Percentiles rank a stretch among this genome's conserved stretches.
Evolutionary conservation across 2,888 invertebrate genomes (phyloP).

Genomic region (Ophion ventricosus): DNA sequence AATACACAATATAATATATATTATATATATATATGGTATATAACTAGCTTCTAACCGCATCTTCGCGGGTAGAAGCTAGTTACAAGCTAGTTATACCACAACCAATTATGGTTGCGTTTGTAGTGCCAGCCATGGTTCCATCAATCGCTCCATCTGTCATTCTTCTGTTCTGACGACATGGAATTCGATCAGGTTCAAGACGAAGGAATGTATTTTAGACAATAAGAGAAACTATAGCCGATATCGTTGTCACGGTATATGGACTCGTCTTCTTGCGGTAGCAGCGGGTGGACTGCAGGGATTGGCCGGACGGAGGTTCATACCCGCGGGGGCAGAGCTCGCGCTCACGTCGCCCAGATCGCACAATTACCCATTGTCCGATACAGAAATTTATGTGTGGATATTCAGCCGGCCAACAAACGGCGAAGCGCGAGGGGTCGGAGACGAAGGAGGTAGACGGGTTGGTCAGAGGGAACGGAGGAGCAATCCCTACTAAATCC

Average conservation of each 20-base stretch:
- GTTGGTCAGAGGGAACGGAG: conserved; percentile 64
- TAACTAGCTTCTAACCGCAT: too few relatives aligned
- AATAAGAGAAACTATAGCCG: conserved; percentile 2
- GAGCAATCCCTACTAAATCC: conserved; percentile 75
- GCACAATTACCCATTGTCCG: conserved; percentile 83
- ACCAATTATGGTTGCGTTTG: too few relatives aligned
- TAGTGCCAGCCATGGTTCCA: neutral
- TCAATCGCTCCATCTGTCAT: too few relatives aligned
- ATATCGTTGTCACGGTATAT: conserved; percentile 2
- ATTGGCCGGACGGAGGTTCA: conserved; percentile 52
- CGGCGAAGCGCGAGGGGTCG: conserved; percentile 60
- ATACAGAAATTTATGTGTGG: conserved; percentile 83
- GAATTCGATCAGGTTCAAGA: neutral
- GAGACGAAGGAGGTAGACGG: neutral
- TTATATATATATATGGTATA: too few relatives aligned
- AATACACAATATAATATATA: too few relatives aligned
- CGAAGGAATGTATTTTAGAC: neutral
- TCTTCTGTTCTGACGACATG: too few relatives aligned
- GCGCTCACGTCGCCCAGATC: conserved; percentile 75
- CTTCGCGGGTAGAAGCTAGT: too few relatives aligned
- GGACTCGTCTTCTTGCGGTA: conserved; percentile 17
- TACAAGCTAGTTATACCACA: too few relatives aligned
- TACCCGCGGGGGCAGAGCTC: conserved; percentile 68
- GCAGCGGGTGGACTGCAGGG: conserved; percentile 27
- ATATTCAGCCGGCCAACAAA: conserved; percentile 80